A percentile compares a stretch with the other conserved stretches of the same genome.
These are phyloP conservation scores for Himantopus leucocephalus DNA, from an alignment of 2,113 vertebrate species.

Conservation along the genomic window DNA sequence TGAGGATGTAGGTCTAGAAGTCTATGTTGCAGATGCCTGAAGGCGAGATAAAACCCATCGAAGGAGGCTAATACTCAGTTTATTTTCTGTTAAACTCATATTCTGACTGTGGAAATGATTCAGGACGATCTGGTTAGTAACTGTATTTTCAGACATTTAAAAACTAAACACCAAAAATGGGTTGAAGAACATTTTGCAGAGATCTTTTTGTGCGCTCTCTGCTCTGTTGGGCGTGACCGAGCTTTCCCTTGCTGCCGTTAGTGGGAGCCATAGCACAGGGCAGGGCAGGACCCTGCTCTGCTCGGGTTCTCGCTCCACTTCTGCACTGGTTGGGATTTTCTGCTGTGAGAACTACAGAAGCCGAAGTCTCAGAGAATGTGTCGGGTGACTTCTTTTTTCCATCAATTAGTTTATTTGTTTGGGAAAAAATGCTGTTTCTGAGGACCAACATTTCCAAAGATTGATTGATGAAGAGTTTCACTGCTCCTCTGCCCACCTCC, in stretches of 20 bases:
- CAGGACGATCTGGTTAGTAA: neutral
- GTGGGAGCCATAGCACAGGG: constrained; percentile 55
- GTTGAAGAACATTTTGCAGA: neutral
- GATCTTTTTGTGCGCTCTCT: neutral
- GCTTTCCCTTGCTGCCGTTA: constrained; percentile 41
- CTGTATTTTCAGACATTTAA: neutral
- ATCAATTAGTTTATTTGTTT: neutral
- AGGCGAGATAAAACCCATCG: neutral
- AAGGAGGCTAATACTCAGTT: neutral
- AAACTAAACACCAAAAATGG: neutral
- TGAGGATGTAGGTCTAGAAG: neutral
- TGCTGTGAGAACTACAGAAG: neutral
- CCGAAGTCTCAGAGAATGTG: neutral
- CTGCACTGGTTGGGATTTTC: neutral
- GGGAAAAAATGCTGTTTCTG: neutral
- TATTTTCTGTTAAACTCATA: neutral
- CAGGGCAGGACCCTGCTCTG: neutral
- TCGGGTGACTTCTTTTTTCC: neutral
- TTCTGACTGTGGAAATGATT: neutral
- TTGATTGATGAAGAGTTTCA: neutral
- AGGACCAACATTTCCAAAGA: neutral
- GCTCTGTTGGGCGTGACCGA: neutral
- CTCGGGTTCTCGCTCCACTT: neutral
- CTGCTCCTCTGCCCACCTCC: neutral
- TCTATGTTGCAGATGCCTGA: neutral